Evolutionary conservation across 2,888 invertebrate genomes (phyloP).

Genomic region (Neoaliturus tenellus): DNA sequence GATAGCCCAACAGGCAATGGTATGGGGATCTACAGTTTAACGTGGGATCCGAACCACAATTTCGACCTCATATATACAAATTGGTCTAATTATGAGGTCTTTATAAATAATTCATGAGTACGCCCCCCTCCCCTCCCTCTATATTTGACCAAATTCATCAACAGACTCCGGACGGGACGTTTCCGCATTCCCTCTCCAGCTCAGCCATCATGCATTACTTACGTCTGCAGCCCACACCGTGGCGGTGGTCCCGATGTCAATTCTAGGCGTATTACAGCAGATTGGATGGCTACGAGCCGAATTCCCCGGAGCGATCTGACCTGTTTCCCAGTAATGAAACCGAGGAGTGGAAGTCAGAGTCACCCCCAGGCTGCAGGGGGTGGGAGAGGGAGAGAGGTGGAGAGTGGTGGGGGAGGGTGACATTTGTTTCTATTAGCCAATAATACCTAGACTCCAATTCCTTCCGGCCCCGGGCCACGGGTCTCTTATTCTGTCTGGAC

Average conservation of each 20-base stretch:
- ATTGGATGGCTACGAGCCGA: neutral
- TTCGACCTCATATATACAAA: too few species aligned
- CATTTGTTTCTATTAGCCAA: slow-evolving; percentile 52
- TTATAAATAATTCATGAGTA: too few species aligned
- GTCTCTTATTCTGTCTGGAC: neutral
- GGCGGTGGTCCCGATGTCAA: neutral
- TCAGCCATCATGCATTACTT: too few species aligned
- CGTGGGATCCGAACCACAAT: too few species aligned
- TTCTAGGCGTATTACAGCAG: neutral
- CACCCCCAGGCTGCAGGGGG: neutral
- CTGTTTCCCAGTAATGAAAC: neutral
- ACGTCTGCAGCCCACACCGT: too few species aligned
- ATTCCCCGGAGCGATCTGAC: neutral
- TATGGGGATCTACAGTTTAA: too few species aligned
- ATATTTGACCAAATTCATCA: too few species aligned
- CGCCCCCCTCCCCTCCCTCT: too few species aligned
- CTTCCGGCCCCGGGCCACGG: neutral
- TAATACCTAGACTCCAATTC: slow-evolving; percentile 24
- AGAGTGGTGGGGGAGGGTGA: neutral
- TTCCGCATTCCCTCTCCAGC: too few species aligned
- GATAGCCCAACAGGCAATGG: too few species aligned
- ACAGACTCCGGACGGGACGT: too few species aligned
- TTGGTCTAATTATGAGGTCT: too few species aligned
- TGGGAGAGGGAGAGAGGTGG: slow-evolving; percentile 4
- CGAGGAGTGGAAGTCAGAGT: neutral